Percentiles rank a stretch among this genome's conserved stretches.
Evolutionary conservation across 2,888 invertebrate species (phyloP).

Genomic region (Sepioteuthis lessoniana): DNA sequence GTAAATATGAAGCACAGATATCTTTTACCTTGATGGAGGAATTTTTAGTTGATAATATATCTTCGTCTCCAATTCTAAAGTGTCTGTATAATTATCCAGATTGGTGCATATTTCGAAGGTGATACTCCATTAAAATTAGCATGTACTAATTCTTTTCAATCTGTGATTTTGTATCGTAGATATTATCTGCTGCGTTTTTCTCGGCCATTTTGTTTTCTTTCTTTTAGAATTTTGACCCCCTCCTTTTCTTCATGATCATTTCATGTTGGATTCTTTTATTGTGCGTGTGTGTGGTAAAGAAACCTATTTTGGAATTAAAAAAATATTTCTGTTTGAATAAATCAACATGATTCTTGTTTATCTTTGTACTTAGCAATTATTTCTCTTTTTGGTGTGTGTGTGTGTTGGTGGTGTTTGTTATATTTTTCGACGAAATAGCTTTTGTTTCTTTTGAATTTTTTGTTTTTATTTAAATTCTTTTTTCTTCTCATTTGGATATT

Average conservation of each 20-base stretch:
- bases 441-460: not conserved
- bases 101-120: no score
- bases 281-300: not conserved
- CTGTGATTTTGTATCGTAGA: no score
- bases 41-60: no score
- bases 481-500: not conserved
- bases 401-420: not conserved
- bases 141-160: no score
- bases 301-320: not conserved
- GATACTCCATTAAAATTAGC: no score
- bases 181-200: not conserved
- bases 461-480: not conserved
- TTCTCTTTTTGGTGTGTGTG: not conserved
- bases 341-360: slow-evolving; percentile 13
- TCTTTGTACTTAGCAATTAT: not conserved
- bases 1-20: no score
- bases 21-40: no score
- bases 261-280: not conserved
- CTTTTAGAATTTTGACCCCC: not conserved
- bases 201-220: not conserved
- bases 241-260: not conserved
- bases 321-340: not conserved
- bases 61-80: no score
- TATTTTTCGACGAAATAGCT: not conserved
- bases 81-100: no score